Evolutionary conservation across 30 jellyfish, hydroid and myxozoan genomes (phyloP), one percentile per base, ranked within the genome.

Genomic region (Turritopsis rubra): DNA sequence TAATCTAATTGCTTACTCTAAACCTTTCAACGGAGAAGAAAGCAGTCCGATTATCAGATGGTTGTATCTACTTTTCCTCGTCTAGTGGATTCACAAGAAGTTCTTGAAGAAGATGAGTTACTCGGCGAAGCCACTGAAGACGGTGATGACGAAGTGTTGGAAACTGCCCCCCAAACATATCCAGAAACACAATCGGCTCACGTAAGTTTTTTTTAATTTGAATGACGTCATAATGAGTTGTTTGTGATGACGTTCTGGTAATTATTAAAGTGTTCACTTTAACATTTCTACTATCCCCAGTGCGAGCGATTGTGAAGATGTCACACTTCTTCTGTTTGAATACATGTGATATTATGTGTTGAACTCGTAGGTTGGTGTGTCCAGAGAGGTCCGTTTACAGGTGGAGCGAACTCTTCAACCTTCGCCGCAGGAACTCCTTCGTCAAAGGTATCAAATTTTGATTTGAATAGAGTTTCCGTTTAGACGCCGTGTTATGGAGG

Each of bases 361-460:
- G 9, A 41, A 41, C 5, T 41, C 13, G 9, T 41, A 41, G 60
- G 60, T 29, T 74, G 54, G 65, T 74, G 1, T 52, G 41, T 74
- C 82, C 54, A 26, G 82, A 22, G 82, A 74, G 23, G 27, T n/a
- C 8, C 54, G 54, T 24, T 53, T 80, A 22, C 87, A 80, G n/a
- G 60, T 21, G 19, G 87, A 80, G 16, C 29, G 82, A 19, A 25
- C 65, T 31, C 60, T 80, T 8, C 80, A 52, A 29, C 82, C 81
- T 1, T 80, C 87, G 19, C 82, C 82, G 5, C 87, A 80, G 52
- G 87, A 80, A 27, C 52, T 80, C 7, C 52, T 80, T 1, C 80
- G 87, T 22, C 87, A 80, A 80, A 80, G 87, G 87, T 80, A 16
- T 21, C 20, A n/a, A n/a, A n/a, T n/a, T n/a, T n/a, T n/a, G n/a